Conservation (phyloP, 2,113 vertebrate species). For the Elephas maximus region DNA sequence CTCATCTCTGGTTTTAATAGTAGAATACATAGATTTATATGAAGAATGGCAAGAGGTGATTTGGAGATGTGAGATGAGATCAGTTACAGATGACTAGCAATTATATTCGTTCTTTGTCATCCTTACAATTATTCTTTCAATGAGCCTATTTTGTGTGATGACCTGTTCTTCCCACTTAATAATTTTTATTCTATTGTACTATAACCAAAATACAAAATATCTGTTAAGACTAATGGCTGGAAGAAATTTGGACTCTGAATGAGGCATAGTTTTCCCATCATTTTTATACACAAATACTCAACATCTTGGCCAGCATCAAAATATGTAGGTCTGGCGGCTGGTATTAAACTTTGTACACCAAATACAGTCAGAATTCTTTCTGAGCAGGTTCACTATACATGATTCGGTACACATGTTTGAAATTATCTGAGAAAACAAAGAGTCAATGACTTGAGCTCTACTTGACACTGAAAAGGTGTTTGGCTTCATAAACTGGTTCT, state of each 20-base stretch:
- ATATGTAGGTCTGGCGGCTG: conserved; percentile 10
- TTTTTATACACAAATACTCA: conserved; percentile 59
- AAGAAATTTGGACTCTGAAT: conserved; percentile 44
- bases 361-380: conserved; percentile 51
- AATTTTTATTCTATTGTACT: conserved; percentile 43
- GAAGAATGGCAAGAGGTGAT: not conserved
- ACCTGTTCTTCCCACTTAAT: conserved; percentile 12
- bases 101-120: not conserved
- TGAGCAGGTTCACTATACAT: conserved; percentile 51
- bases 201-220: not conserved
- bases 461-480: conserved; percentile 64
- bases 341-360: conserved; percentile 40
- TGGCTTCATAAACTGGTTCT: conserved; percentile 62
- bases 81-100: not conserved
- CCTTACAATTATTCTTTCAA: conserved; percentile 20
- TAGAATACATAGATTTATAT: not conserved
- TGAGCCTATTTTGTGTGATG: not conserved
- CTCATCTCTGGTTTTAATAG: not conserved
- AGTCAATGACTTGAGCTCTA: conserved; percentile 56
- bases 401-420: conserved; percentile 71
- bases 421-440: conserved; percentile 79
- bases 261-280: not conserved
- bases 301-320: conserved; percentile 62
- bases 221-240: not conserved
- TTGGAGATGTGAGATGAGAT: not conserved